Conservation (phyloP, 2,113 vertebrate species). For the Dasypus novemcinctus region DNA sequence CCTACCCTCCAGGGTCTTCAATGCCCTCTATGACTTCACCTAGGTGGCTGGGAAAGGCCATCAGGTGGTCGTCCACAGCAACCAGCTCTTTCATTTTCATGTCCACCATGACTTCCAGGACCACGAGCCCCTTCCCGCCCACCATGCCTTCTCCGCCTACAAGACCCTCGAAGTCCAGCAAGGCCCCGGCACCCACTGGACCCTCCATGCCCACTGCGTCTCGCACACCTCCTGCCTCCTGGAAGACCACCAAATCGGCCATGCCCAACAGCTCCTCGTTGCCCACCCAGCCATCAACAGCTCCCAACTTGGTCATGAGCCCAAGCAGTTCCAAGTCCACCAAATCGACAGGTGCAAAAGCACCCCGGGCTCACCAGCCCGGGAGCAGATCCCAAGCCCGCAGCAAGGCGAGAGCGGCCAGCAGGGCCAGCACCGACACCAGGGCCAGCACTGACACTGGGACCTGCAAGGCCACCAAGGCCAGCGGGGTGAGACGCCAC, state of each 20-base stretch:
- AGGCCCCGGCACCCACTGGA: background rate
- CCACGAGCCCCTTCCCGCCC: background rate
- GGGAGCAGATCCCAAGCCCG: background rate
- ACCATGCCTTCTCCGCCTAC: constrained; percentile 62
- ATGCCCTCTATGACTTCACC: constrained; percentile 67
- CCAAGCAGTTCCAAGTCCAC: constrained; percentile 57
- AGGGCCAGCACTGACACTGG: background rate
- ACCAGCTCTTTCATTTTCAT: background rate
- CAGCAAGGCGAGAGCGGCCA: background rate
- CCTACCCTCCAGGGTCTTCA: constrained; percentile 9
- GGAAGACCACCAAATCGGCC: constrained; percentile 10
- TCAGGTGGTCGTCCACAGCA: background rate
- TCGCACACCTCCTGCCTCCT: constrained; percentile 13
- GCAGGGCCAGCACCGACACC: constrained; percentile 40
- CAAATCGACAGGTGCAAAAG: constrained; percentile 20
- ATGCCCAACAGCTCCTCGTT: background rate
- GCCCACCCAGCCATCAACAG: background rate
- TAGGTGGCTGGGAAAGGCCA: constrained; percentile 19
- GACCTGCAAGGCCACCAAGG: constrained; percentile 26
- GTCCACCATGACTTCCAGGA: constrained; percentile 42
- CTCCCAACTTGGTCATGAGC: background rate
- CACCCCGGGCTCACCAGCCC: background rate
- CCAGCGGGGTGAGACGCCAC: rapidly evolving
- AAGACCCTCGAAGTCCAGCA: constrained; percentile 33
- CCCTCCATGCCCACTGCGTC: background rate